A percentile compares a stretch with the other conserved stretches of the same genome.
phyloP scores from a whole-genome alignment of 2,888 invertebrate genomes.

The Endotricha flammealis region DNA sequence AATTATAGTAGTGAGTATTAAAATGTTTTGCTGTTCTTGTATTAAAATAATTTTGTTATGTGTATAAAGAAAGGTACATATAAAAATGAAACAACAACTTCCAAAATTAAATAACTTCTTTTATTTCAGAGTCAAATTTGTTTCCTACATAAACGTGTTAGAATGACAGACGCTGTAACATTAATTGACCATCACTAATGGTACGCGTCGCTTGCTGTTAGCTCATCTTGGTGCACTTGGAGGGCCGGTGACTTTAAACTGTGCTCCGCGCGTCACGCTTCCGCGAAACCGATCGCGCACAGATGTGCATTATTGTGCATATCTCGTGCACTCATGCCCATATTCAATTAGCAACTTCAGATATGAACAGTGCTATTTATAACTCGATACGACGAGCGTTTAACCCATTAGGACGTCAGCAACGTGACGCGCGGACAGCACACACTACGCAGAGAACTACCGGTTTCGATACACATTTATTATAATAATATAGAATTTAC shows the following conservation, averaged over 20 bases:
- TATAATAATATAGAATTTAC: constrained; percentile 63
- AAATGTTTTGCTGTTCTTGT: too few species aligned
- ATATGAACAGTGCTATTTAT: constrained; percentile 47
- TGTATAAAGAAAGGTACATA: not conserved
- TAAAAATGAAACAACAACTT: constrained; percentile 62
- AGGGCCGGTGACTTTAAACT: constrained; percentile 40
- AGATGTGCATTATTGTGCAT: too few species aligned
- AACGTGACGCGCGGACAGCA: constrained; percentile 29
- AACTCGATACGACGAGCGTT: constrained; percentile 28
- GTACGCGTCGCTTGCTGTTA: constrained; percentile 57
- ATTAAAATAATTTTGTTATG: not conserved
- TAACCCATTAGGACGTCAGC: constrained; percentile 5
- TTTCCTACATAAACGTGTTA: constrained; percentile 77
- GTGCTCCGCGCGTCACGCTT: constrained; percentile 32
- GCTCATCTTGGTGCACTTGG: constrained; percentile 56
- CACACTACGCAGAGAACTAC: constrained; percentile 42
- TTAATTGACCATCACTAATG: constrained; percentile 72
- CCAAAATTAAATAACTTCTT: constrained; percentile 79
- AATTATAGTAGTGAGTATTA: too few species aligned
- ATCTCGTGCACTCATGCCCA: constrained; percentile 23
- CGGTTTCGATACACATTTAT: constrained; percentile 56
- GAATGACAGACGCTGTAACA: constrained; percentile 70
- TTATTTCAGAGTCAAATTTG: constrained; percentile 78
- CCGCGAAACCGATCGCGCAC: constrained; percentile 23
- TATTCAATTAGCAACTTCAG: constrained; percentile 40